Evolutionary conservation across 1,140 invertebrate species (phyloP).

Genomic region (Drosophila yakuba): DNA sequence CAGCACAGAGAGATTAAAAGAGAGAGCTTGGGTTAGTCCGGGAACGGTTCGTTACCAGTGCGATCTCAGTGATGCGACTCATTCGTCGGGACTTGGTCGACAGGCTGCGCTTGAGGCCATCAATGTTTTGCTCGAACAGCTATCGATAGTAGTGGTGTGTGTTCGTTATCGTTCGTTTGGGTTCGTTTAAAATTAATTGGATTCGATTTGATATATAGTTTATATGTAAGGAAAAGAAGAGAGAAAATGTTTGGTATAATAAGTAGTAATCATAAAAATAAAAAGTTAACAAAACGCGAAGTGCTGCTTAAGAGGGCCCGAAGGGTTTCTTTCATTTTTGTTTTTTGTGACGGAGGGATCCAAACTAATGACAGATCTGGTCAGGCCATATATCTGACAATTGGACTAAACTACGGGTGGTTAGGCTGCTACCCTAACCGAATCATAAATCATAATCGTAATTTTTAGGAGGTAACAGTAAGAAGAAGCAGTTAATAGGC

Average conservation of each 20-base stretch:
- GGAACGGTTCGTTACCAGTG: constrained; percentile 88
- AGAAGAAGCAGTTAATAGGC: constrained; percentile 55
- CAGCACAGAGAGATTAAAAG: constrained; percentile 28
- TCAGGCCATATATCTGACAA: constrained; percentile 20
- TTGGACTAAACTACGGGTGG: constrained; percentile 12
- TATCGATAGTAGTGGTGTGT: constrained; percentile 81
- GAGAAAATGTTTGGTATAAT: constrained; percentile 68
- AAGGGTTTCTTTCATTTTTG: background rate
- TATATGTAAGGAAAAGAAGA: constrained; percentile 75
- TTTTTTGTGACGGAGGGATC: background rate
- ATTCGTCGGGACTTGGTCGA: constrained; percentile 90
- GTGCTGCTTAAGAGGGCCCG: constrained; percentile 7
- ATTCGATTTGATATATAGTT: constrained; percentile 36
- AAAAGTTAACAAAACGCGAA: constrained; percentile 9
- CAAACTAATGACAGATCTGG: constrained; percentile 7
- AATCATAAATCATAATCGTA: constrained; percentile 31
- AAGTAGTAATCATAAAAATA: constrained; percentile 58
- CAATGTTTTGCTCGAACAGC: constrained; percentile 95
- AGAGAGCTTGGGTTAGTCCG: constrained; percentile 62
- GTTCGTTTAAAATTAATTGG: constrained; percentile 45
- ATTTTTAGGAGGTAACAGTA: constrained; percentile 23
- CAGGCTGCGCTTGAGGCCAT: constrained; percentile 91
- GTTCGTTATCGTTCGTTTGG: constrained; percentile 24
- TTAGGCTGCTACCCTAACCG: constrained; percentile 22
- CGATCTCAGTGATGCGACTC: constrained; percentile 92